Evolutionary conservation across 2,113 vertebrate genomes (phyloP).

Genomic region (Butorides virescens): DNA sequence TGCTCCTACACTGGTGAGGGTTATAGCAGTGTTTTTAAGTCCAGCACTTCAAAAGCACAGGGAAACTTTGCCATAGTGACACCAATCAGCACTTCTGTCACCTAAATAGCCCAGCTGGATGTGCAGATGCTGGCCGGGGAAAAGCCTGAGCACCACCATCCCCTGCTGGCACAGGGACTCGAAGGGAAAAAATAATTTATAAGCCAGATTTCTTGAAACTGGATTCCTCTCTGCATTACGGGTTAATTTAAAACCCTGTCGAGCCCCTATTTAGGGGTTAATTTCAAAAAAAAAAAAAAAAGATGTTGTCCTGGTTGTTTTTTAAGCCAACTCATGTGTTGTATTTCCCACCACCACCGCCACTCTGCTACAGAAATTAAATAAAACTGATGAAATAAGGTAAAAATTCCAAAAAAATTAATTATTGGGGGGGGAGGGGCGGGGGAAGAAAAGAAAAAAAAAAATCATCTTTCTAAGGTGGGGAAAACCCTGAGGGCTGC

Average conservation of each 20-base stretch:
- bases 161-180: accelerated
- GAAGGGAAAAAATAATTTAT: not conserved
- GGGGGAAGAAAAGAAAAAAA: not conserved
- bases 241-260: not conserved
- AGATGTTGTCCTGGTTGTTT: not conserved
- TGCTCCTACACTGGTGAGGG: not conserved
- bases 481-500: too few relatives aligned
- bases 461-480: too few relatives aligned
- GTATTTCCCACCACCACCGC: not conserved
- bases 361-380: not conserved
- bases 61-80: not conserved
- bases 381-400: not conserved
- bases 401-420: not conserved
- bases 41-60: not conserved
- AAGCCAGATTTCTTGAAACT: not conserved
- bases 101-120: not conserved
- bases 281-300: not conserved
- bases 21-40: not conserved
- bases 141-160: not conserved
- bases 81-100: not conserved
- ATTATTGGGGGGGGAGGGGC: too few relatives aligned
- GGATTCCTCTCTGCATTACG: not conserved
- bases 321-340: not conserved
- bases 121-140: not conserved
- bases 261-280: not conserved